Conservation (phyloP, 2,888 invertebrate species). For the Macropis europaea region DNA sequence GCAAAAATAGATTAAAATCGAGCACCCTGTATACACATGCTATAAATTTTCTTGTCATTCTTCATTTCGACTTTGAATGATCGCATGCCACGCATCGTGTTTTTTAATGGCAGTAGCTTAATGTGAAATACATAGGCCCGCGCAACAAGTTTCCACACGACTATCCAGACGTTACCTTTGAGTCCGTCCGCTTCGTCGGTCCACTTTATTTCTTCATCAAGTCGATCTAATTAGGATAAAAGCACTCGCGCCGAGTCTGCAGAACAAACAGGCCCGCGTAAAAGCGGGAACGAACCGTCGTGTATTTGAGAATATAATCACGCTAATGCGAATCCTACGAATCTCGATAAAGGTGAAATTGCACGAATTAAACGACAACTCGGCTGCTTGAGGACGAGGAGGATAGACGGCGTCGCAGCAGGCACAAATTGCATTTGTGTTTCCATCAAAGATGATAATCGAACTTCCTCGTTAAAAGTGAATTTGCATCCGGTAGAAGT, state of each 20-base stretch:
- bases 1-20: too few species aligned
- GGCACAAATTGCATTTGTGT: neutral
- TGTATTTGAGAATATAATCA: constrained; percentile 51
- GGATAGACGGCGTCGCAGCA: neutral
- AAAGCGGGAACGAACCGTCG: constrained; percentile 23
- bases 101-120: too few species aligned
- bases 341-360: constrained; percentile 41
- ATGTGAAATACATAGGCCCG: too few species aligned
- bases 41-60: too few species aligned
- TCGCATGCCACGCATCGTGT: too few species aligned
- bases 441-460: neutral
- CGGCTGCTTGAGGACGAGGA: neutral
- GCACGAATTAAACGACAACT: constrained; percentile 19
- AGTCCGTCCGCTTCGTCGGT: constrained; percentile 6
- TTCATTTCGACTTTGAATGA: too few species aligned
- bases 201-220: constrained; percentile 55
- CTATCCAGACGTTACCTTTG: constrained; percentile 11
- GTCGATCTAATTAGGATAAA: constrained; percentile 56
- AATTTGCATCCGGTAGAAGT: too few species aligned
- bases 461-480: too few species aligned
- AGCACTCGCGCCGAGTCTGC: constrained; percentile 31
- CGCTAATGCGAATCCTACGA: constrained; percentile 46
- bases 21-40: too few species aligned
- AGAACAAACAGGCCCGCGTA: constrained; percentile 43
- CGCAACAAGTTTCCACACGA: constrained; percentile 18